Evolutionary conservation across 2,113 vertebrate genomes (phyloP).

Genomic region (Clarias batrachus): DNA sequence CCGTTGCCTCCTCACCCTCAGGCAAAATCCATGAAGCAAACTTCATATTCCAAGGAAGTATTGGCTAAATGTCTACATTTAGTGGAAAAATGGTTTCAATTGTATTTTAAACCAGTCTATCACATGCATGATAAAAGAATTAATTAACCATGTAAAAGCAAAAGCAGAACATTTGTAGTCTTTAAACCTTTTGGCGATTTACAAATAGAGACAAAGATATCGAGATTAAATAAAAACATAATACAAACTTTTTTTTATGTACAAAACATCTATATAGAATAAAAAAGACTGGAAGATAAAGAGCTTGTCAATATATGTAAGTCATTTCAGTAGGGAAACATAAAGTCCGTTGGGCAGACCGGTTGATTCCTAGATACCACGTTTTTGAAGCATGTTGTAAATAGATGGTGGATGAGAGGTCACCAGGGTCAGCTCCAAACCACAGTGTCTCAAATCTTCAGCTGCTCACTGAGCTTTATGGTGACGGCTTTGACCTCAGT

Average conservation of each 20-base stretch:
- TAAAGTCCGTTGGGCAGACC: not conserved
- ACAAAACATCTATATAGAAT: constrained; percentile 50
- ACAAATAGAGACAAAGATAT: constrained; percentile 20
- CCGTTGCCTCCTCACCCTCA: not conserved
- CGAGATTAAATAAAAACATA: constrained; percentile 40
- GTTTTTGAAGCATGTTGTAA: not conserved
- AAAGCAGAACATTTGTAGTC: not conserved
- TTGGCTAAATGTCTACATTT: not conserved
- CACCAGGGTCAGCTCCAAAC: not conserved
- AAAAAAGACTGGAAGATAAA: constrained; percentile 6
- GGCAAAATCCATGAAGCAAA: not conserved
- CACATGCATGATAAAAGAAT: not conserved
- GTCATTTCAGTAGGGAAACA: constrained; percentile 1
- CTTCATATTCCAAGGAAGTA: not conserved
- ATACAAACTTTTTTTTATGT: constrained; percentile 40
- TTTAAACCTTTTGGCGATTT: not conserved
- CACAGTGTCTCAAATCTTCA: constrained; percentile 65
- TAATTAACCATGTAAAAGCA: not conserved
- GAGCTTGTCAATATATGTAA: not conserved
- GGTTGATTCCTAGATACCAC: constrained; percentile 7
- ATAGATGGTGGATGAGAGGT: not conserved
- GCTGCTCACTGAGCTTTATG: constrained; percentile 85
- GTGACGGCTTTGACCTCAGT: constrained; percentile 92
- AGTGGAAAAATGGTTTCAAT: not conserved
- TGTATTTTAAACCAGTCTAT: not conserved